Evolutionary conservation across 2,113 vertebrate species (phyloP), one percentile per base, ranked within the genome.

Genomic region (Eonycteris spelaea): DNA sequence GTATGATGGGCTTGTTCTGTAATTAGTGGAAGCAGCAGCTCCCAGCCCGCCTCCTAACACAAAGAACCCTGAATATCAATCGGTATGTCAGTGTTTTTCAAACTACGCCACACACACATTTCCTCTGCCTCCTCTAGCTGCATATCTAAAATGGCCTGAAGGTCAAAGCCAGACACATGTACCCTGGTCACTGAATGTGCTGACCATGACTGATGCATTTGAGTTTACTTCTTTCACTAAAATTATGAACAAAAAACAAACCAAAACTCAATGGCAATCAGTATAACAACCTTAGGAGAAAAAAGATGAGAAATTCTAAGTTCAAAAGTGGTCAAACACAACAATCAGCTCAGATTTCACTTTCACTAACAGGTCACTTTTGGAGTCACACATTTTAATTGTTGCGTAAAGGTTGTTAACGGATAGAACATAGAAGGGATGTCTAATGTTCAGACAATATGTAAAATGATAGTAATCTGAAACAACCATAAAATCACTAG

Each of bases 161-260:
- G 98, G 97, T 98, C 97, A 97, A 94, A 94, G 96, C 94, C 96
- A 95, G 97, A 92, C 51, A 94, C 96, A 96, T 95, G 95, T 48
- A 95, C 38, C 91, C 93, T 96, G 91, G 92, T 89, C 95, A 93
- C 18, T 90, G 79, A 94, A 96, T 2, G 43, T 93, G 91, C 51
- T 97, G 94, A 85, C 89, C 93, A 75, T n/a, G 94, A 96, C 74
- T 75, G 90, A 94, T 70, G 89, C n/a, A 95, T 87, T 0, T 48
- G 80, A 92, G 84, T 95, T 97, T 86, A 94, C 94, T 94, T 97
- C 95, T 97, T 94, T 80, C 90, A 95, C 95, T 91, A 96, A 95
- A 97, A 95, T 96, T n/a, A 71, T 2, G 7, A 59, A 86, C 51
- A 12, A 18, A 45, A 43, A 51, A 33, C 13, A 90, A 73, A 38